Base-by-base conservation (phyloP, 2,113 vertebrate species). In the Isichthys henryi region DNA sequence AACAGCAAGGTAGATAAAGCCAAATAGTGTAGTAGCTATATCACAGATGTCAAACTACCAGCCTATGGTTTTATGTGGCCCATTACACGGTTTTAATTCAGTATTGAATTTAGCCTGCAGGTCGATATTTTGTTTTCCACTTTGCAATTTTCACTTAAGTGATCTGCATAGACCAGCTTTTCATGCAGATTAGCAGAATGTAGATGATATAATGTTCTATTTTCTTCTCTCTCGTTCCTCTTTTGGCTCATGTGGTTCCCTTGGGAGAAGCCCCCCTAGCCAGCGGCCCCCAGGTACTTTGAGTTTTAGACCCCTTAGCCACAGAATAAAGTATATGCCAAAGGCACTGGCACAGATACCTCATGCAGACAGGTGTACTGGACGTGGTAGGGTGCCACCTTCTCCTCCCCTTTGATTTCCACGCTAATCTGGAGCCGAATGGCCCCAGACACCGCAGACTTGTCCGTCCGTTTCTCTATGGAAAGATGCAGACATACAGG, bases 321-420 rank as follows among this genome's bases (percentile, higher is more conserved):
- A 58, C 23, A 82, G 19, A 21, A 45, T 35, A 2, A 82, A 7
- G 7, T 80, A 5, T 3, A 13, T 13, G 74, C 74, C 1, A 13
- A 13, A 80, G 3, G 15, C 74, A 80, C 74, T 27, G 23, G 19
- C 62, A 21, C 10, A 49, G 4, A 15, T 95, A 99, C 98, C 97
- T 99, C 98, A 52, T 99, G 98, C 92, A 99, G 96, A 93, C 97
- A 99, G 19, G 97, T 99, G 93, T 99, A 99, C 94, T 99, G 98
- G 90, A 99, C 93, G 0, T 99, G 98, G 92, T 99, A 99, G 0
- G 98, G 96, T 31, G 98, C 98, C 90, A 99, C 98, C 91, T 99
- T 99, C 95, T 99, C 98, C 92, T 99, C 98, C 87, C 98, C 98
- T 93, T 99, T 99, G 93, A 99, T 99, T 94, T 99, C 98, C 91